Evolutionary conservation across 2,113 vertebrate species (phyloP).

Genomic region (Neolamprologus sp.): DNA sequence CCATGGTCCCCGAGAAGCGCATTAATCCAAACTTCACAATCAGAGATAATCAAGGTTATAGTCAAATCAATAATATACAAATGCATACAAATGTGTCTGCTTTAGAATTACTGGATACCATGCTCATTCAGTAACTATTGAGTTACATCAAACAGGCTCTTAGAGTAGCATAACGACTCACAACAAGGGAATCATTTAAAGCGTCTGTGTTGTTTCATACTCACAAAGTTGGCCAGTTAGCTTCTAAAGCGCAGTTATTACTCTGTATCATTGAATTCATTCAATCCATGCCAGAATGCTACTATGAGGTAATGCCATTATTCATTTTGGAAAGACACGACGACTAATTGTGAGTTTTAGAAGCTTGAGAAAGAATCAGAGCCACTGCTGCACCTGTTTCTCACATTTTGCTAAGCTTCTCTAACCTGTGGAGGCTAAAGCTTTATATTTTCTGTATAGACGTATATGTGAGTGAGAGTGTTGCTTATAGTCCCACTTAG

Average conservation of each 20-base stretch:
- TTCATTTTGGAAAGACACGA: neutral
- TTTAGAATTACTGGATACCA: neutral
- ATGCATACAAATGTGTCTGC: neutral
- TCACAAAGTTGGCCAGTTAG: neutral
- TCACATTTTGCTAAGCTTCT: neutral
- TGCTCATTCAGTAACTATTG: neutral
- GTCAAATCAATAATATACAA: neutral
- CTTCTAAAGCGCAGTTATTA: neutral
- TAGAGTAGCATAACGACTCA: neutral
- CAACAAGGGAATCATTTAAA: neutral
- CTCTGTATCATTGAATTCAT: neutral
- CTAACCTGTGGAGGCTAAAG: neutral
- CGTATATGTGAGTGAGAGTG: fast-evolving
- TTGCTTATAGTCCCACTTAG: neutral
- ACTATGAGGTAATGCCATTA: neutral
- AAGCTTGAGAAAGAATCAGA: neutral
- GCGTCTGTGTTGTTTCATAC: neutral
- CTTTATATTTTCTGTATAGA: neutral
- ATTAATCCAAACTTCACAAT: slow-evolving; percentile 82
- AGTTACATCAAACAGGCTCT: neutral
- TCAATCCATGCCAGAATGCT: neutral
- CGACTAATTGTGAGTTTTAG: neutral
- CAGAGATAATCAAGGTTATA: slow-evolving; percentile 84
- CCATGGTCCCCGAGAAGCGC: slow-evolving; percentile 69
- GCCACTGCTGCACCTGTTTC: neutral